A percentile compares a stretch with the other conserved stretches of the same genome.
These are phyloP conservation scores for Ophion slaviceki DNA, from an alignment of 2,888 invertebrate species.

Conservation along the genomic window DNA sequence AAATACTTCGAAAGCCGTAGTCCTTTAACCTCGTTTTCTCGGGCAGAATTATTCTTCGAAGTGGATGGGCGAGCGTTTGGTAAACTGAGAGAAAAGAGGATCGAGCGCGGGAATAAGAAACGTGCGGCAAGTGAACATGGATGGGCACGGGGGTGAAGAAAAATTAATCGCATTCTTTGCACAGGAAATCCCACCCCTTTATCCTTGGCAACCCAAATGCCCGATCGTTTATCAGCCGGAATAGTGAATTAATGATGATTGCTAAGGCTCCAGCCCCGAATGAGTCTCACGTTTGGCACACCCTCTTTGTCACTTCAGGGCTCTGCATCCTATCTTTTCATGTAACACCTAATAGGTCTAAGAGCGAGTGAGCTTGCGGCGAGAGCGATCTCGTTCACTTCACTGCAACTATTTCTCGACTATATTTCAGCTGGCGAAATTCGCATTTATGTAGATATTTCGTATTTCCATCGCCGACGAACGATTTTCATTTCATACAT, in stretches of 20 bases:
- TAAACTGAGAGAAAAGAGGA: constrained; percentile 54
- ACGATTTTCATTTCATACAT: not conserved
- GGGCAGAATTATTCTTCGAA: not conserved
- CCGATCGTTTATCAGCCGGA: constrained; percentile 81
- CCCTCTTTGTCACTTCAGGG: constrained; percentile 68
- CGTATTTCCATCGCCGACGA: not conserved
- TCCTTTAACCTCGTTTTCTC: not conserved
- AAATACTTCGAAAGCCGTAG: not conserved
- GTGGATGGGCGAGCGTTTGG: constrained; percentile 19
- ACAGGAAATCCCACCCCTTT: constrained; percentile 78
- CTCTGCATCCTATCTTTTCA: constrained; percentile 34
- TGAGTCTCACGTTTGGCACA: constrained; percentile 73
- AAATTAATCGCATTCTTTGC: constrained; percentile 81
- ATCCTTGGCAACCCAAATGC: constrained; percentile 79
- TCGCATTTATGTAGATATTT: not conserved
- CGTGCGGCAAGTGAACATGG: constrained; percentile 73
- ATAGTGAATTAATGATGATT: constrained; percentile 82
- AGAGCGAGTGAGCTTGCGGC: constrained; percentile 52
- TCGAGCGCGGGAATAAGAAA: constrained; percentile 68
- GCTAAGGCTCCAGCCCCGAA: constrained; percentile 74
- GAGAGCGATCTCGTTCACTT: constrained; percentile 76
- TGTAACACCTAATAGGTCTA: constrained; percentile 20
- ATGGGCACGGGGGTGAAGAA: constrained; percentile 72
- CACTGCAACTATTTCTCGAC: constrained; percentile 78
- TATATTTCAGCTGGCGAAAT: constrained; percentile 4